A percentile compares a stretch with the other conserved stretches of the same genome.
Evolutionary conservation across 2,888 invertebrate genomes (phyloP).

Genomic region (Sarcophaga variegata): DNA sequence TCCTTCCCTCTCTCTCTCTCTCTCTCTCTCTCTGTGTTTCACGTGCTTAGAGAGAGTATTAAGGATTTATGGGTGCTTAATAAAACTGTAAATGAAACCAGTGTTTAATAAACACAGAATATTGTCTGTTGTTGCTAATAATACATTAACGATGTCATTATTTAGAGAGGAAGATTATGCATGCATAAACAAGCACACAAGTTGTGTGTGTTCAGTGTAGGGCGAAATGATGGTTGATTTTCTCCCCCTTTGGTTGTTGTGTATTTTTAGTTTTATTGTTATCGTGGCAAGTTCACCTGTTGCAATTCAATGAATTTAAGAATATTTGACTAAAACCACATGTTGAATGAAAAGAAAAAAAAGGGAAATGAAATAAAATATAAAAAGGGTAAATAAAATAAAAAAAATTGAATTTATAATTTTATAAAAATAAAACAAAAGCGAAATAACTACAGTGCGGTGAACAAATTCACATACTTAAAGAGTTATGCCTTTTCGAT

Average conservation of each 20-base stretch:
- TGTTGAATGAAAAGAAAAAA: slow-evolving; percentile 41
- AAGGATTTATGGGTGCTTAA: neutral
- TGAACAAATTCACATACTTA: too few relatives aligned
- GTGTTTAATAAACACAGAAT: too few relatives aligned
- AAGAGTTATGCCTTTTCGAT: too few relatives aligned
- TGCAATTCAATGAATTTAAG: slow-evolving; percentile 63
- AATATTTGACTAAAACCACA: slow-evolving; percentile 59
- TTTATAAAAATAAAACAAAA: too few relatives aligned
- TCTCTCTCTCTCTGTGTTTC: neutral
- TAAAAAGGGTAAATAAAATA: neutral
- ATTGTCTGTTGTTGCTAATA: neutral
- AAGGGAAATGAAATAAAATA: neutral
- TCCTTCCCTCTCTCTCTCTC: neutral
- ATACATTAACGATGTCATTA: slow-evolving; percentile 6
- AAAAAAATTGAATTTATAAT: too few relatives aligned
- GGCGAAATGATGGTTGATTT: neutral
- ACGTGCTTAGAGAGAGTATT: neutral
- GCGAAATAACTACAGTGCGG: too few relatives aligned
- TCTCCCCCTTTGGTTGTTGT: neutral
- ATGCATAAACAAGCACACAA: neutral
- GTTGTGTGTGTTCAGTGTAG: neutral
- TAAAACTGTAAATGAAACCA: neutral
- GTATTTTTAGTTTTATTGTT: neutral
- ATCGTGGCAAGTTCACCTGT: slow-evolving; percentile 58
- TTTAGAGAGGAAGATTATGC: neutral